Percentiles rank a stretch among this genome's conserved stretches.
These are phyloP conservation scores for Heterodera carotae DNA, from an alignment of 1,140 invertebrate species.

Conservation along the genomic window DNA sequence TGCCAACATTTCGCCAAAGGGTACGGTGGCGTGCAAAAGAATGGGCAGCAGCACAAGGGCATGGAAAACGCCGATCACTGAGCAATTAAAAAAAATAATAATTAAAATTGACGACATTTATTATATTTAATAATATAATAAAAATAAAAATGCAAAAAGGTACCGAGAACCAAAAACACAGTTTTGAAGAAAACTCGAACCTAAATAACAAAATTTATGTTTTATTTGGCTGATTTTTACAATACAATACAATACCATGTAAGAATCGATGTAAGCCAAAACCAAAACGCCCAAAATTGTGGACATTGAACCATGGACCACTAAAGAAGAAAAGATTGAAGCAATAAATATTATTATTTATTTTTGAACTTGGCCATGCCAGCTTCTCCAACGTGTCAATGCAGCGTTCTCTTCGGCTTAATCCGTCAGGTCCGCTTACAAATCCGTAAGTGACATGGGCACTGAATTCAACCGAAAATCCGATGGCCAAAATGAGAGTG, in stretches of 20 bases:
- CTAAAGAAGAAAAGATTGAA: slow-evolving; percentile 42
- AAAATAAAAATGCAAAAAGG: no score
- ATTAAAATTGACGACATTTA: neutral
- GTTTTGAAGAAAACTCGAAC: slow-evolving; percentile 68
- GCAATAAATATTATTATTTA: neutral
- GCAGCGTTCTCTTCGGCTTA: slow-evolving; percentile 62
- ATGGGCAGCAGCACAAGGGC: slow-evolving; percentile 67
- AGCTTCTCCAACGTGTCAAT: slow-evolving; percentile 65
- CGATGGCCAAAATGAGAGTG: slow-evolving; percentile 65
- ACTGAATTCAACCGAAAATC: slow-evolving; percentile 75
- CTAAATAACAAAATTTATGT: slow-evolving; percentile 73
- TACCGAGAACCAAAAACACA: slow-evolving; percentile 66
- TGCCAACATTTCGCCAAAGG: slow-evolving; percentile 45
- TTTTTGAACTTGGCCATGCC: slow-evolving; percentile 65
- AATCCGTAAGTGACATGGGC: slow-evolving; percentile 96
- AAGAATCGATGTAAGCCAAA: slow-evolving; percentile 84
- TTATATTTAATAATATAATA: slow-evolving; percentile 4
- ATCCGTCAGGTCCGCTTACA: slow-evolving; percentile 73
- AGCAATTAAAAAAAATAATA: neutral
- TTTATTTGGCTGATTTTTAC: slow-evolving; percentile 73
- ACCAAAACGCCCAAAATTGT: slow-evolving; percentile 88
- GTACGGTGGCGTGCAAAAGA: slow-evolving; percentile 65
- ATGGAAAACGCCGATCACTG: slow-evolving; percentile 66
- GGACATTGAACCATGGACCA: slow-evolving; percentile 77
- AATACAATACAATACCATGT: slow-evolving; percentile 50